Base-by-base conservation (phyloP, 2,113 vertebrate genomes). In the Aphelocoma coerulescens region DNA sequence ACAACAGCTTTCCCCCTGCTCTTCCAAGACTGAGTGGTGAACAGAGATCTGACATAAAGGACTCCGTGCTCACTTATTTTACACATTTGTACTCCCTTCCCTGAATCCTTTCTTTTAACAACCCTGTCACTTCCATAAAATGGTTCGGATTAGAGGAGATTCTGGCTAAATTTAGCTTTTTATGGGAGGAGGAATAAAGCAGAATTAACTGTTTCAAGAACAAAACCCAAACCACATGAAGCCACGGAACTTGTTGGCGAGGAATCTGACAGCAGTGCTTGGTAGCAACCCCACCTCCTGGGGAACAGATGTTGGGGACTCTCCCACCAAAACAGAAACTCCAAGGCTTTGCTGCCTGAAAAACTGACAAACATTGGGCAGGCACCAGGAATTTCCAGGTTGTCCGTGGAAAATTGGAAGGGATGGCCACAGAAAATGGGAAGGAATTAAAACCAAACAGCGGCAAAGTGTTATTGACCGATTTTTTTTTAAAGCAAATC, bases 161-260 rank as follows among this genome's bases (percentile, higher is more conserved):
- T 97, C 96, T 92, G 95, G 97, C 97, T 98, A 98, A 98, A 98
- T 98, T 98, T 98, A 98, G 97, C 97, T 98, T 98, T 98, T 98
- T 98, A 98, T 98, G 96, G 97, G 97, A 96, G 97, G 95, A 97
- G 96, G 97, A 94, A 97, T 98, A 98, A 98, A 98, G 97, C 96
- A 97, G 97, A 97, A 98, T 97, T 98, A 98, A 98, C 97, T 96
- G 97, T 97, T 98, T 98, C 96, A 98, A 98, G 97, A 97, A 97
- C 97, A 95, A 98, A 98, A 98, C 98, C 97, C 95, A 97, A 98
- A 98, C 98, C 98, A 98, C 98, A 98, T 98, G 98, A 98, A 98
- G 98, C 96, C 91, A 96, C 81, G 95, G 93, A 96, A 90, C 88
- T 96, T 88, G 96, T 96, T 98, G 98, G 97, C 97, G 89, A 97